Evolutionary conservation across 1,140 invertebrate genomes (phyloP).

Genomic region (Drosophila orosa): DNA sequence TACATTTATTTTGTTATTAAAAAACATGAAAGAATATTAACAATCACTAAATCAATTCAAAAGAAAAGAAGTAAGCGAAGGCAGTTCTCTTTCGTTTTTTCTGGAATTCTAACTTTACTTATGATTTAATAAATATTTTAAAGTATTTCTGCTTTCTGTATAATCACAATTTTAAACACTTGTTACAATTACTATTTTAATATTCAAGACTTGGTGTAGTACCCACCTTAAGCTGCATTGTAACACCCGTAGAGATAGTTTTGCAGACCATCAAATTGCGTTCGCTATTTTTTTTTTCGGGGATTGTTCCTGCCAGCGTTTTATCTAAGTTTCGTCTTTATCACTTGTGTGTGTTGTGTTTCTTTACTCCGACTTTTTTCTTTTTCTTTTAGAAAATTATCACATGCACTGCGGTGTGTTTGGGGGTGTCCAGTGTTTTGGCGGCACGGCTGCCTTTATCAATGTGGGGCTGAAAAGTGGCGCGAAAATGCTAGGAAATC

Average conservation of each 20-base stretch:
- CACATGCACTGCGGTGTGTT: constrained; percentile 49
- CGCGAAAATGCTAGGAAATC: constrained; percentile 13
- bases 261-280: constrained; percentile 70
- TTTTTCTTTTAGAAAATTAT: constrained; percentile 64
- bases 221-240: constrained; percentile 75
- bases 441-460: constrained; percentile 16
- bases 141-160: not conserved
- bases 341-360: constrained; percentile 57
- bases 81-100: too few species aligned
- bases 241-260: constrained; percentile 53
- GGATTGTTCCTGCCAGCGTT: constrained; percentile 25
- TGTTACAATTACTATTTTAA: not conserved
- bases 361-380: constrained; percentile 12
- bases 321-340: constrained; percentile 70
- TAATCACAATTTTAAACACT: not conserved
- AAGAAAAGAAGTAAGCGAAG: not conserved
- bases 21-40: not conserved
- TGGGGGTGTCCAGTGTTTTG: constrained; percentile 31
- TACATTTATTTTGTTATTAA: not conserved
- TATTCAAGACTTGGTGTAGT: not conserved
- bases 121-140: not conserved
- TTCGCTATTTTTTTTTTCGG: constrained; percentile 33
- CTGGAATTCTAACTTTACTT: not conserved
- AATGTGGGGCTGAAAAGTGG: constrained; percentile 24
- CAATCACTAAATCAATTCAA: not conserved